phyloP scores from a whole-genome alignment of 2,797 vertebrate genomes.

The Sebastiscus tertius region DNA sequence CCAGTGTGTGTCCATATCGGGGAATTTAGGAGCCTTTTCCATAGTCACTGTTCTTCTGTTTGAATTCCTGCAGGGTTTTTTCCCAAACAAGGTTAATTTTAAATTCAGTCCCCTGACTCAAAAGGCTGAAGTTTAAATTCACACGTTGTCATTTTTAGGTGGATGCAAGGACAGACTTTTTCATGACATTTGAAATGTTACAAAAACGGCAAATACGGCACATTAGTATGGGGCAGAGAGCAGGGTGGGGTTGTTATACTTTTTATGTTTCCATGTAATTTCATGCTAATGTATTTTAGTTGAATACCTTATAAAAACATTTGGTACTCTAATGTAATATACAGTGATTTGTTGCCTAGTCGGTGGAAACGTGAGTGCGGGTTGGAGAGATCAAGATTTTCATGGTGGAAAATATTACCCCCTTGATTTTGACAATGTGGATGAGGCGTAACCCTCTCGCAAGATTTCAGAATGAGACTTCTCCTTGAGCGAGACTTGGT shows the following conservation, averaged over 20 bases:
- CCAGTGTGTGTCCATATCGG: background rate
- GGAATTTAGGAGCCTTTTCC: background rate
- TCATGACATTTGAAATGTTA: slow-evolving; percentile 45
- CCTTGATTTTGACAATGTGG: too few species aligned
- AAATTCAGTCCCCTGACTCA: background rate
- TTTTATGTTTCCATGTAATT: background rate
- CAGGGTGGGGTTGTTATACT: background rate
- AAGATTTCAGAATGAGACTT: too few species aligned
- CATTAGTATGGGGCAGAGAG: background rate
- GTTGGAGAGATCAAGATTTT: too few species aligned
- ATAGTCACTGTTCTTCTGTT: background rate
- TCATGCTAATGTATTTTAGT: slow-evolving; percentile 3
- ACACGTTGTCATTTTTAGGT: background rate
- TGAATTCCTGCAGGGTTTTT: too few species aligned
- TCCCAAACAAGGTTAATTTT: too few species aligned
- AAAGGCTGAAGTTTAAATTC: background rate
- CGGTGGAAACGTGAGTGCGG: too few species aligned
- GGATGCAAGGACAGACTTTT: background rate
- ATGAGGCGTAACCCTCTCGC: too few species aligned
- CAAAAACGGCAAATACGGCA: background rate
- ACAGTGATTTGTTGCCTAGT: background rate
- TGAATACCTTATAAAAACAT: slow-evolving; percentile 3
- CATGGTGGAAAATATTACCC: too few species aligned
- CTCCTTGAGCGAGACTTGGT: too few species aligned
- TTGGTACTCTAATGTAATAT: slow-evolving; percentile 21